A percentile compares a stretch with the other conserved stretches of the same genome.
These are phyloP conservation scores for Eueremaeus valkanovi DNA, from an alignment of 2,888 invertebrate genomes.

Conservation along the genomic window DNA sequence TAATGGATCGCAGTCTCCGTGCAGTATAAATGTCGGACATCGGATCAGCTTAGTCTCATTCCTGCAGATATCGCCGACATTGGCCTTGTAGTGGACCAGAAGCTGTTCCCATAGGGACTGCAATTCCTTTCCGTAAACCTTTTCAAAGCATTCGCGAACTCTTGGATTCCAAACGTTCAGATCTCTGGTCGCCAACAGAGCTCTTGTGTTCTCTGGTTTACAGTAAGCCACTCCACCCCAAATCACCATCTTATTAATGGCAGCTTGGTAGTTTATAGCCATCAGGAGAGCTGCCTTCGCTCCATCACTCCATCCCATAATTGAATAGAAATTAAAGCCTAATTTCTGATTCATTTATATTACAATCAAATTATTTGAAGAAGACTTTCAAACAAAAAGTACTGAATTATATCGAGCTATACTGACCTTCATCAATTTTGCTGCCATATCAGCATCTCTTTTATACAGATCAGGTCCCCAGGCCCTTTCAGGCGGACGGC, in stretches of 20 bases:
- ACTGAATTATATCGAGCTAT: neutral
- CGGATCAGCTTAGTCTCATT: slow-evolving; percentile 61
- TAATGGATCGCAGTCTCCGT: slow-evolving; percentile 70
- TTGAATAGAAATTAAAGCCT: slow-evolving; percentile 64
- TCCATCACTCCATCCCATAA: slow-evolving; percentile 87
- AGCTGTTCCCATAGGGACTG: slow-evolving; percentile 68
- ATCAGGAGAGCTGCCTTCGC: slow-evolving; percentile 71
- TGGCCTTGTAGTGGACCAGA: neutral
- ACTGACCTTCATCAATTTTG: slow-evolving; percentile 48
- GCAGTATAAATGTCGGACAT: slow-evolving; percentile 73
- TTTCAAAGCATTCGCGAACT: slow-evolving; percentile 68
- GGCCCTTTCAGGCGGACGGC: slow-evolving; percentile 51
- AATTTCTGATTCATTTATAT: neutral
- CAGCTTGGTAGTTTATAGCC: slow-evolving; percentile 65
- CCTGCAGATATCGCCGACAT: slow-evolving; percentile 57
- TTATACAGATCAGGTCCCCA: slow-evolving; percentile 50
- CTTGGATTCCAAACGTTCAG: slow-evolving; percentile 65
- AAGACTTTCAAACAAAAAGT: no score
- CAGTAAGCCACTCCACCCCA: slow-evolving; percentile 72
- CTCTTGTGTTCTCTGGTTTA: slow-evolving; percentile 52
- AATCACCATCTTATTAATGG: slow-evolving; percentile 66
- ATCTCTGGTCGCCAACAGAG: neutral
- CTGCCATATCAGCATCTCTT: slow-evolving; percentile 52
- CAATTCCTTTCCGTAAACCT: slow-evolving; percentile 68
- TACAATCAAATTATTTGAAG: neutral